Evolutionary conservation across 2,113 vertebrate species (phyloP).

Genomic region (Taurulus bubalis): DNA sequence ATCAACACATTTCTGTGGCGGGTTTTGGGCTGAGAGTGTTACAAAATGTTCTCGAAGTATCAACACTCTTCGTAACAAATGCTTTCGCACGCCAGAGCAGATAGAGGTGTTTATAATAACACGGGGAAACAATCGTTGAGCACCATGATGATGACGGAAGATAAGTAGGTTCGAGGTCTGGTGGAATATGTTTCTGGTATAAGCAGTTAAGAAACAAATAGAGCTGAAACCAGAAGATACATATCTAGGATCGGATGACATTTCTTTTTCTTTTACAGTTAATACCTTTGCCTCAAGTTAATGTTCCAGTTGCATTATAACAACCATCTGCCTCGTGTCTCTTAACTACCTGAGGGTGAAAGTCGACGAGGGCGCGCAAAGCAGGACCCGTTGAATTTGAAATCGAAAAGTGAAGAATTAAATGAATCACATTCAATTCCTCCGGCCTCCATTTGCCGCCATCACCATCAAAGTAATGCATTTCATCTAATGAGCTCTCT

Average conservation of each 20-base stretch:
- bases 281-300: background rate
- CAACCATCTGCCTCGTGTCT: background rate
- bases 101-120: background rate
- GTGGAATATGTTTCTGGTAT: background rate
- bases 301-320: background rate
- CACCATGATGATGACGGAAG: background rate
- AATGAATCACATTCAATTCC: constrained; percentile 17
- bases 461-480: constrained; percentile 35
- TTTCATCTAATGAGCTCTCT: constrained; percentile 32
- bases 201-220: background rate
- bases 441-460: constrained; percentile 20
- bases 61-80: background rate
- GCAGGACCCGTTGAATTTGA: constrained; percentile 1
- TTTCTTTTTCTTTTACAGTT: too few relatives aligned
- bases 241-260: background rate
- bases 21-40: background rate
- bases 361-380: background rate
- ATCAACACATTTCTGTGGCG: background rate
- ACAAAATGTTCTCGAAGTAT: background rate
- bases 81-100: background rate
- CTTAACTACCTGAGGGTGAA: background rate
- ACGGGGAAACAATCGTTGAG: background rate
- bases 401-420: constrained; percentile 16
- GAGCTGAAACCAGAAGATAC: background rate
- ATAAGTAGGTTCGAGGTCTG: background rate